Evolutionary conservation across 2,797 vertebrate species (phyloP).

Genomic region (Siniperca obscura): DNA sequence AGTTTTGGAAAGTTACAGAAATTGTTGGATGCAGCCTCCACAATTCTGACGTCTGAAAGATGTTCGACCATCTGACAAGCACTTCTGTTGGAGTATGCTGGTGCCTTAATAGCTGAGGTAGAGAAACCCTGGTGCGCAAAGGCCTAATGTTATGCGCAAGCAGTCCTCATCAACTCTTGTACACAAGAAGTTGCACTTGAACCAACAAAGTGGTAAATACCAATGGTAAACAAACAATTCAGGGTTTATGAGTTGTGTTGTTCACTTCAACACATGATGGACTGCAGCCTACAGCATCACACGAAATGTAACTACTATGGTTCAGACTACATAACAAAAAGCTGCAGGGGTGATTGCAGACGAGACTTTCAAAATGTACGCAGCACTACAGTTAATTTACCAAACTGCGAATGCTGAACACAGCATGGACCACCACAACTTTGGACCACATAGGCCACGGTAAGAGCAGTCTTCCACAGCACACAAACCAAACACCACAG

Average conservation of each 20-base stretch:
- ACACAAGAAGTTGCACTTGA: constrained; percentile 11
- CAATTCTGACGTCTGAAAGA: background rate
- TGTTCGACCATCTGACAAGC: background rate
- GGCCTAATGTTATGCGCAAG: background rate
- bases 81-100: background rate
- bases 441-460: constrained; percentile 15
- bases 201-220: constrained; percentile 17
- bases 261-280: background rate
- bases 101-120: background rate
- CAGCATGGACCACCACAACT: constrained; percentile 20
- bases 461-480: constrained; percentile 7
- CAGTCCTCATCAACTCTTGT: constrained; percentile 23
- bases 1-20: background rate
- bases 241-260: background rate
- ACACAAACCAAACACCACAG: constrained; percentile 14
- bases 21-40: background rate
- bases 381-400: constrained; percentile 38
- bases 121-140: background rate
- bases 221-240: constrained; percentile 8
- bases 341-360: constrained; percentile 23
- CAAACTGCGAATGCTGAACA: constrained; percentile 23
- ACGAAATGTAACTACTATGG: too few relatives aligned
- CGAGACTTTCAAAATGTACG: constrained; percentile 28
- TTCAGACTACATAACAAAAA: constrained; percentile 10
- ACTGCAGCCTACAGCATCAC: background rate